Evolutionary conservation across 1,140 invertebrate species (phyloP), one percentile per base, ranked within the genome.

Genomic region (Kradibia gibbosae): DNA sequence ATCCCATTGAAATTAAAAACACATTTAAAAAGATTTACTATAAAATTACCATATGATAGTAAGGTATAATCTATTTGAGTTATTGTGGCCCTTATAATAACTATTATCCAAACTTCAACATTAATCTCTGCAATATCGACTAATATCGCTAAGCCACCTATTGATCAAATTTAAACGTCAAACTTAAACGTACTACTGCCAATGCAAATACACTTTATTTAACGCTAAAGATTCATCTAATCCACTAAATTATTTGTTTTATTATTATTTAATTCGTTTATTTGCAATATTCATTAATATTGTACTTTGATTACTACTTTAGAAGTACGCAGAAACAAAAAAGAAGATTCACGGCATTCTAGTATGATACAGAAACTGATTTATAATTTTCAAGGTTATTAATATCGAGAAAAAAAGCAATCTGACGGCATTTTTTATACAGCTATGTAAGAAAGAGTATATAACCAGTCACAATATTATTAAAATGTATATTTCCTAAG

Each of bases 361-460:
- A 22, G 3, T 15, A 50, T 1, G 57, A 22, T 65, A 50, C n/a
- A 71, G 74, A 80, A 80, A 67, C 65, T 80, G 79, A 75, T 80
- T 80, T 80, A 75, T 80, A 75, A 80, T 80, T 80, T 72, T 80
- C 60, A 57, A 80, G 79, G 79, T 80, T n/a, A n/a, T n/a, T n/a
- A n/a, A n/a, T n/a, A n/a, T n/a, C 71, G 74, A 42, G 79, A 67
- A 80, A 80, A 71, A 72, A 80, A 80, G 72, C 79, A 80, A 80
- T 80, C 79, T 75, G 72, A 75, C 79, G 25, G 39, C 7, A 34
- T 57, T 13, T 75, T 80, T 80, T 80, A n/a, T n/a, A n/a, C n/a
- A n/a, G n/a, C n/a, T n/a, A n/a, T n/a, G n/a, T n/a, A n/a, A n/a
- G n/a, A n/a, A n/a, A n/a, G n/a, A n/a, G n/a, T n/a, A n/a, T 39